Conservation (phyloP, 2,797 vertebrate species). For the Diplodus puntazzo region DNA sequence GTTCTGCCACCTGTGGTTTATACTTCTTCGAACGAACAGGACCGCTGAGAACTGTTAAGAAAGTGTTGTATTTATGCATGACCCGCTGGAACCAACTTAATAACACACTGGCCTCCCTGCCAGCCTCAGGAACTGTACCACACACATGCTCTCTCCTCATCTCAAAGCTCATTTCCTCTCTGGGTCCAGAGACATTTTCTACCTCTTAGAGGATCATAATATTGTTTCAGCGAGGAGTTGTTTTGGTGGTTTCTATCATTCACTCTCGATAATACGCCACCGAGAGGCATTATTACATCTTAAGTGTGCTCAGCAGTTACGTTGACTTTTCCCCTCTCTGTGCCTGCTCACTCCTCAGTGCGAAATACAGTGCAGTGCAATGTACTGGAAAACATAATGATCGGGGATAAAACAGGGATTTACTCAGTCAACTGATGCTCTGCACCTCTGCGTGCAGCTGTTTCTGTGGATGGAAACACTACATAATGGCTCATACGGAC, state of each 20-base stretch:
- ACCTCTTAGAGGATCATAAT: conserved; percentile 39
- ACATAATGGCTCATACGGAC: background rate
- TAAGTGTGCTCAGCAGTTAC: conserved; percentile 35
- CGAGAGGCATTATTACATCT: conserved; percentile 46
- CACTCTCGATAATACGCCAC: conserved; percentile 33
- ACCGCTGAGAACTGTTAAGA: conserved; percentile 45
- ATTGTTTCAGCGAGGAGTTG: conserved; percentile 37
- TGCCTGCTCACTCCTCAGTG: conserved; percentile 31
- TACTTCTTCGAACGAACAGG: conserved; percentile 5
- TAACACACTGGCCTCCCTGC: conserved; percentile 32
- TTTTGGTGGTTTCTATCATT: conserved; percentile 40
- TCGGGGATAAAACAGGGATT: conserved; percentile 48
- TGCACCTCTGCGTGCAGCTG: conserved; percentile 11
- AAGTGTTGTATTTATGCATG: conserved; percentile 39
- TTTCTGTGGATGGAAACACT: conserved; percentile 19
- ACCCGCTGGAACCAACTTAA: conserved; percentile 29
- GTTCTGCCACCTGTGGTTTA: conserved; percentile 13
- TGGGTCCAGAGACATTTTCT: conserved; percentile 31
- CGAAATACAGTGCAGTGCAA: conserved; percentile 29
- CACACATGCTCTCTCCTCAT: conserved; percentile 40
- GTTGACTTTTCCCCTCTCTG: conserved; percentile 21
- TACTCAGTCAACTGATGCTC: conserved; percentile 38
- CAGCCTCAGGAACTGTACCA: conserved; percentile 47
- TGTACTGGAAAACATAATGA: conserved; percentile 62
- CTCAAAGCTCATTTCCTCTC: conserved; percentile 63